These are phyloP conservation scores for Lates calcarifer DNA, from an alignment of 2,113 vertebrate genomes.

Conservation along the genomic window DNA sequence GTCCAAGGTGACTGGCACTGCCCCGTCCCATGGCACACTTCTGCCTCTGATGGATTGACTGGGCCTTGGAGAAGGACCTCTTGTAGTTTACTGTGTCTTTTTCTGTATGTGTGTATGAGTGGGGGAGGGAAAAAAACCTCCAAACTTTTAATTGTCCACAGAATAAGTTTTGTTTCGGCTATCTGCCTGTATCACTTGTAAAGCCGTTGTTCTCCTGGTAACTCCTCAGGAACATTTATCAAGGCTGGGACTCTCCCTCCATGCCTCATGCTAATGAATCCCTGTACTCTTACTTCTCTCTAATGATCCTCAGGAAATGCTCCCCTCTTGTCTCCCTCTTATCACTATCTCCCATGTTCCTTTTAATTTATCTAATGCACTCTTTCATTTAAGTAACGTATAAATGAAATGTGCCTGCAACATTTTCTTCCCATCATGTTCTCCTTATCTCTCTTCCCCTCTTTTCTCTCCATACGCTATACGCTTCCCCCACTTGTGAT, in stretches of 20 bases:
- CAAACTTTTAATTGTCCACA: constrained; percentile 57
- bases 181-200: constrained; percentile 54
- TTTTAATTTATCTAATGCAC: constrained; percentile 67
- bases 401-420: constrained; percentile 67
- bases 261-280: constrained; percentile 73
- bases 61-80: constrained; percentile 63
- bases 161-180: constrained; percentile 45
- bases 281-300: constrained; percentile 55
- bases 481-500: constrained; percentile 48
- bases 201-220: constrained; percentile 52
- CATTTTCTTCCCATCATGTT: constrained; percentile 59
- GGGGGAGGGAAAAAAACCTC: background rate
- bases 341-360: constrained; percentile 67
- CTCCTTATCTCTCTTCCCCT: constrained; percentile 47
- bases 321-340: constrained; percentile 68
- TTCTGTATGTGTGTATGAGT: constrained; percentile 9
- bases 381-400: constrained; percentile 64
- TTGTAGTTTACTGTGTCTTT: constrained; percentile 23
- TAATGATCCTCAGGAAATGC: constrained; percentile 71
- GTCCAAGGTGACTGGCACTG: constrained; percentile 80
- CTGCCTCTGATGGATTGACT: constrained; percentile 77
- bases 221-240: constrained; percentile 66
- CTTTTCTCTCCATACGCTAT: constrained; percentile 2
- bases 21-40: constrained; percentile 68
- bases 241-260: constrained; percentile 42